Percentiles rank a stretch among this genome's conserved stretches.
phyloP scores from a whole-genome alignment of 1,140 invertebrate genomes.

The Danaus plexippus region DNA sequence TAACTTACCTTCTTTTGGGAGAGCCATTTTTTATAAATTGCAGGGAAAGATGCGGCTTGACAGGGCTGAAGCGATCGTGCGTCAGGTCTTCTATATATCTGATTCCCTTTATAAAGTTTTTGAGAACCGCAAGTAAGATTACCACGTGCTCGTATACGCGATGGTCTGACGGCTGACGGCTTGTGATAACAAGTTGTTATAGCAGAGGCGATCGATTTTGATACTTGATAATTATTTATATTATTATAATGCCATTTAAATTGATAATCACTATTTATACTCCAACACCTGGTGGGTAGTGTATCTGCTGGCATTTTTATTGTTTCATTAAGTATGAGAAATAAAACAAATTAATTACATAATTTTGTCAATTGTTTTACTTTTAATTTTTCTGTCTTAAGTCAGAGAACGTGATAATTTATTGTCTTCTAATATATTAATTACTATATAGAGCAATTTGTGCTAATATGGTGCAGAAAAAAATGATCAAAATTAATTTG shows the following conservation, averaged over 20 bases:
- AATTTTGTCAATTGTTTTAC: no score
- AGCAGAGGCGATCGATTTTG: slow-evolving; percentile 16
- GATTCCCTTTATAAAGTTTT: slow-evolving; percentile 61
- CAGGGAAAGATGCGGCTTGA: slow-evolving; percentile 20
- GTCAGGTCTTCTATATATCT: slow-evolving; percentile 29
- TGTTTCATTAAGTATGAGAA: no score
- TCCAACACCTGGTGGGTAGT: no score
- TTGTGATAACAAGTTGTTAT: slow-evolving; percentile 31
- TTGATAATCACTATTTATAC: no score
- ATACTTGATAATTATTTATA: slow-evolving; percentile 9
- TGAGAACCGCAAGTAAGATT: slow-evolving; percentile 32
- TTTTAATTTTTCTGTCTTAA: no score
- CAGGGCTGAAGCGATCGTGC: slow-evolving; percentile 28
- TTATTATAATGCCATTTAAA: no score
- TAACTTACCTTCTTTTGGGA: slow-evolving; percentile 55
- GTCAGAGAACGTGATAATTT: no score
- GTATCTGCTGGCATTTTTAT: no score
- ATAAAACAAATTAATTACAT: no score
- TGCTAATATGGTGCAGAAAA: background rate
- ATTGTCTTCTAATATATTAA: no score
- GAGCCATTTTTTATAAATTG: slow-evolving; percentile 40
- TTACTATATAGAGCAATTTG: no score
- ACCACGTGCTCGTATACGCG: slow-evolving; percentile 53
- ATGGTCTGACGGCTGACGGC: slow-evolving; percentile 28
- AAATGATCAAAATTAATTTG: background rate